phyloP scores from a whole-genome alignment of 2,113 vertebrate genomes.

The Bambusicola thoracicus region DNA sequence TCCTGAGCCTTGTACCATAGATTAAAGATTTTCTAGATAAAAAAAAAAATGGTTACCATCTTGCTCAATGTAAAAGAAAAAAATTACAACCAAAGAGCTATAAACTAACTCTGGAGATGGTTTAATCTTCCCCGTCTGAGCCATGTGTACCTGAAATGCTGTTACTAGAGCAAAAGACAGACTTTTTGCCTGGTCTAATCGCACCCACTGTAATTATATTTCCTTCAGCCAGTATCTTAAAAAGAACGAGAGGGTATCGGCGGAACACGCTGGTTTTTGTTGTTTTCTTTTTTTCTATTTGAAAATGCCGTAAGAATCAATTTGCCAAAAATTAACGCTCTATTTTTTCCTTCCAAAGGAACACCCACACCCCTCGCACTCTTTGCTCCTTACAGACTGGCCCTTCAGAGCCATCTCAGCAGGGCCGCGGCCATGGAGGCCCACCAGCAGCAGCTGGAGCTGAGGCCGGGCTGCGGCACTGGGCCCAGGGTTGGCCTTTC shows the following conservation, averaged over 20 bases:
- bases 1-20: constrained; percentile 84
- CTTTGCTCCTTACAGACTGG: background rate
- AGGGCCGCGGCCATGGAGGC: constrained; percentile 42
- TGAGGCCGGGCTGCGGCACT: background rate
- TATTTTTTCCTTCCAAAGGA: background rate
- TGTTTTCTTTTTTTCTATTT: background rate
- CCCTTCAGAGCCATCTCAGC: background rate
- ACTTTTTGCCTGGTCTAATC: background rate
- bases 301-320: constrained; percentile 17
- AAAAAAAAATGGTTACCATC: constrained; percentile 81
- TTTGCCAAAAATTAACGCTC: constrained; percentile 34
- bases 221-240: constrained; percentile 45
- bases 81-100: constrained; percentile 62
- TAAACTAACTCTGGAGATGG: constrained; percentile 68
- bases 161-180: constrained; percentile 33
- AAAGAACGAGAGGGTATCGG: background rate
- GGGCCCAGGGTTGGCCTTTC: background rate
- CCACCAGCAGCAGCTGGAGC: constrained; percentile 25
- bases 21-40: constrained; percentile 83
- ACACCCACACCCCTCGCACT: constrained; percentile 52
- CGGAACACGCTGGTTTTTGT: background rate
- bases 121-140: constrained; percentile 53
- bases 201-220: constrained; percentile 53
- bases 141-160: constrained; percentile 66
- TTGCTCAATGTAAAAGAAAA: constrained; percentile 69